phyloP scores from a whole-genome alignment of 2,113 vertebrate species.

The Ochotona princeps region DNA sequence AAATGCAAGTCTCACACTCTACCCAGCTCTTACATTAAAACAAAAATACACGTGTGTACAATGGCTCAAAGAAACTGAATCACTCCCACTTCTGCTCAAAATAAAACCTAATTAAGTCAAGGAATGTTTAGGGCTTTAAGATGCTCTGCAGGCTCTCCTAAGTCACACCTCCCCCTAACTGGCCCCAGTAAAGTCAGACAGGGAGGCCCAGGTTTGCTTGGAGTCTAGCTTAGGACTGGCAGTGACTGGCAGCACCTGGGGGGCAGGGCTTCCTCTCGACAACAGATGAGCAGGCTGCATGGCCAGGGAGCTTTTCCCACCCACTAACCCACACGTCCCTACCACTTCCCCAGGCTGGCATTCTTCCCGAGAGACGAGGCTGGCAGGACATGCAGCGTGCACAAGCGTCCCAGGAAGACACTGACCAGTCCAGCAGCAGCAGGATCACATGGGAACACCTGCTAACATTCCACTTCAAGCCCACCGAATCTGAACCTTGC shows the following conservation, averaged over 20 bases:
- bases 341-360: not conserved
- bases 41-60: slow-evolving; percentile 64
- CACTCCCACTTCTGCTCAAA: not conserved
- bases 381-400: not conserved
- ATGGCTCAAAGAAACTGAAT: slow-evolving; percentile 60
- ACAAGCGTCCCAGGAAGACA: not conserved
- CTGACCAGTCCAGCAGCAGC: not conserved
- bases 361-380: not conserved
- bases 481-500: not conserved
- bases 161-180: not conserved
- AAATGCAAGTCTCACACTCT: slow-evolving; percentile 54
- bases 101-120: slow-evolving; percentile 62
- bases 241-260: not conserved
- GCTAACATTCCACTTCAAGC: not conserved
- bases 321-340: rapidly evolving
- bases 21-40: slow-evolving; percentile 57
- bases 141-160: not conserved
- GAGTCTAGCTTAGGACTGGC: not conserved
- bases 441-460: not conserved
- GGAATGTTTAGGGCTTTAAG: not conserved
- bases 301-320: too few species aligned
- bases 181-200: not conserved
- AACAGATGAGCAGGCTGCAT: not conserved
- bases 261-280: not conserved
- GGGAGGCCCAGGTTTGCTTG: not conserved